These are phyloP conservation scores for Pangasianodon gigas DNA, from an alignment of 2,113 vertebrate genomes.

Conservation along the genomic window DNA sequence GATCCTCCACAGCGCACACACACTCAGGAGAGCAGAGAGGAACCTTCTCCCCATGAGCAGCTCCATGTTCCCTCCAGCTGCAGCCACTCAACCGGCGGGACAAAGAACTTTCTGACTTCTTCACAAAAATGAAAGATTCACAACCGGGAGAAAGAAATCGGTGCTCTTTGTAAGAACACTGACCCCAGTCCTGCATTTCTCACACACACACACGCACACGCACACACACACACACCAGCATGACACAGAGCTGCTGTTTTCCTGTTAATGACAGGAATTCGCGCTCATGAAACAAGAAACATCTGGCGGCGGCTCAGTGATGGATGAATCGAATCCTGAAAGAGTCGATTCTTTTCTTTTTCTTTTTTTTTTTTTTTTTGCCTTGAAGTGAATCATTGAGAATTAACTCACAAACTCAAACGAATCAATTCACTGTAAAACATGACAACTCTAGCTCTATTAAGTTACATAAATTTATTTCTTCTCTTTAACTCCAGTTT, in stretches of 20 bases:
- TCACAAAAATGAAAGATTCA: background rate
- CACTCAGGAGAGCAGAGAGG: constrained; percentile 58
- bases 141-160: background rate
- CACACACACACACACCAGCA: background rate
- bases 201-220: background rate
- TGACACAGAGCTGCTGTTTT: background rate
- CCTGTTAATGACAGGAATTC: constrained; percentile 45
- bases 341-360: constrained; percentile 4
- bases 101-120: background rate
- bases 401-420: background rate
- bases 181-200: background rate
- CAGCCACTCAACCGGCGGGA: background rate
- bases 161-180: background rate
- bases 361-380: too few relatives aligned
- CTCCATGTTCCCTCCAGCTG: constrained; percentile 60
- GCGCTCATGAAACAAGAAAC: constrained; percentile 64
- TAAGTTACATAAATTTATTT: too few relatives aligned
- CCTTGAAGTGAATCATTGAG: background rate
- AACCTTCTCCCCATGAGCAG: constrained; percentile 40
- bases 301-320: constrained; percentile 67
- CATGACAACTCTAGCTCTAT: too few relatives aligned
- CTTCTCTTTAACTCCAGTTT: too few relatives aligned
- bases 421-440: background rate
- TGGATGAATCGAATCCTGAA: constrained; percentile 6
- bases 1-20: constrained; percentile 55